These are phyloP conservation scores for Tapirus indicus DNA, from an alignment of 2,797 vertebrate species.

Conservation along the genomic window DNA sequence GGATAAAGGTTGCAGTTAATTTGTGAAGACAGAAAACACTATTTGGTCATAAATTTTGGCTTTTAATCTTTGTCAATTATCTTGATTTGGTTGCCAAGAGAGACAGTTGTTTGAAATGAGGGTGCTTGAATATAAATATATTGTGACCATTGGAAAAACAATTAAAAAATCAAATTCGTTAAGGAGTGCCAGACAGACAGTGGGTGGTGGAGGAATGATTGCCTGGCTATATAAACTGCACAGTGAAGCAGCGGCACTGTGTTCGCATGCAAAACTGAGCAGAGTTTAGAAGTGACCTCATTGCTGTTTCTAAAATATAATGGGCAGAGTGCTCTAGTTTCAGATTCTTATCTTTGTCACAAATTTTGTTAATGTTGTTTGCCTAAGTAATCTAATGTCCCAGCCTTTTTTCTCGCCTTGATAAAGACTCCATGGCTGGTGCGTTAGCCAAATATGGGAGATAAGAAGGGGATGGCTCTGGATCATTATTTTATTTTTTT, in stretches of 20 bases:
- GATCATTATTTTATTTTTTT: not conserved
- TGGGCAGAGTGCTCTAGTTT: slow-evolving; percentile 39
- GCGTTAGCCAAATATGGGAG: not conserved
- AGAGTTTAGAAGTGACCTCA: slow-evolving; percentile 33
- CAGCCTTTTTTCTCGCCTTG: not conserved
- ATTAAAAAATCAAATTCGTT: not conserved
- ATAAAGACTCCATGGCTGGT: not conserved
- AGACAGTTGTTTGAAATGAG: not conserved
- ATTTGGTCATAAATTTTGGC: not conserved
- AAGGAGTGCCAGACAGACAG: not conserved
- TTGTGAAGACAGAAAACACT: not conserved
- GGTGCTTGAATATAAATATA: not conserved
- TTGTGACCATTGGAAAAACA: not conserved
- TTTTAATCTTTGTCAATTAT: not conserved
- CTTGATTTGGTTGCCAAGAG: not conserved
- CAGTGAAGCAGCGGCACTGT: not conserved
- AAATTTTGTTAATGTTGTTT: not conserved
- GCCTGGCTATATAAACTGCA: rapidly evolving
- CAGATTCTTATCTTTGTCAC: not conserved
- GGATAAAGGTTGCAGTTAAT: not conserved
- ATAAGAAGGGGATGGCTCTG: not conserved
- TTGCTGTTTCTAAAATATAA: slow-evolving; percentile 50
- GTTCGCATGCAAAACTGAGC: not conserved
- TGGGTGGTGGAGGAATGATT: not conserved
- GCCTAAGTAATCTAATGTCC: not conserved